Conservation (phyloP, 2,888 invertebrate genomes). For the Drosophila sordidula region DNA sequence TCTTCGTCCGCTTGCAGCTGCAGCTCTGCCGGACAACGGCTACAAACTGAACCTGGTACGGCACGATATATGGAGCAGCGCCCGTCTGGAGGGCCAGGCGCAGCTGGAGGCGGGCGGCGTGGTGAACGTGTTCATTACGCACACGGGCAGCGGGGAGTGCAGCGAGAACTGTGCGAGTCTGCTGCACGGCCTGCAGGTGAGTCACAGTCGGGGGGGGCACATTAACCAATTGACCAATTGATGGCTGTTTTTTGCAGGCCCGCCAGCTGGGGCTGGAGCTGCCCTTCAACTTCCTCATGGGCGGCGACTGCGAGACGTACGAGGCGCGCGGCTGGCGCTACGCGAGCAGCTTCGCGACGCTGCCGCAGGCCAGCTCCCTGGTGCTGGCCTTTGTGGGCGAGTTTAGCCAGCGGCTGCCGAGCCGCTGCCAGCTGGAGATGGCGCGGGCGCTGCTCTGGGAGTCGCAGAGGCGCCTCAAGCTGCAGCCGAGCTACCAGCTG, state of each 20-base stretch:
- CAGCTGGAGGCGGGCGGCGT: conserved; percentile 71
- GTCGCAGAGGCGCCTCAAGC: conserved; percentile 65
- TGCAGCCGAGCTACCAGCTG: conserved; percentile 60
- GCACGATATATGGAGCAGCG: conserved; percentile 79
- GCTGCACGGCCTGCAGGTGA: conserved; percentile 85
- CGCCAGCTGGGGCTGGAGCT: conserved; percentile 58
- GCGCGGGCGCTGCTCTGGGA: conserved; percentile 76
- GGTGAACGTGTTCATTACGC: conserved; percentile 84
- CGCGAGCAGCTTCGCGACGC: conserved; percentile 75
- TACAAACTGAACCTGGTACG: conserved; percentile 76
- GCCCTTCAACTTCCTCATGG: conserved; percentile 86
- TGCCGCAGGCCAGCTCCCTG: conserved; percentile 63
- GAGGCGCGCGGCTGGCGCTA: conserved; percentile 86
- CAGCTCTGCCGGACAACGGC: conserved; percentile 57
- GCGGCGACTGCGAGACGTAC: conserved; percentile 85
- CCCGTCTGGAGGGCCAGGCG: conserved; percentile 40
- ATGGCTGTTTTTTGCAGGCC: too few species aligned
- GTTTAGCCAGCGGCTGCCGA: conserved; percentile 66
- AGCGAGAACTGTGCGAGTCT: conserved; percentile 81
- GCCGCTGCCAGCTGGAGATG: conserved; percentile 60
- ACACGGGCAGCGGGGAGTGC: conserved; percentile 85
- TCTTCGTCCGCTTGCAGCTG: conserved; percentile 22
- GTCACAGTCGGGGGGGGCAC: conserved; percentile 2
- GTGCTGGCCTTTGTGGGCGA: conserved; percentile 73
- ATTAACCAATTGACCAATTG: not conserved